Base-by-base conservation (phyloP, 2,888 invertebrate genomes). In the Melinaea marsaeus region DNA sequence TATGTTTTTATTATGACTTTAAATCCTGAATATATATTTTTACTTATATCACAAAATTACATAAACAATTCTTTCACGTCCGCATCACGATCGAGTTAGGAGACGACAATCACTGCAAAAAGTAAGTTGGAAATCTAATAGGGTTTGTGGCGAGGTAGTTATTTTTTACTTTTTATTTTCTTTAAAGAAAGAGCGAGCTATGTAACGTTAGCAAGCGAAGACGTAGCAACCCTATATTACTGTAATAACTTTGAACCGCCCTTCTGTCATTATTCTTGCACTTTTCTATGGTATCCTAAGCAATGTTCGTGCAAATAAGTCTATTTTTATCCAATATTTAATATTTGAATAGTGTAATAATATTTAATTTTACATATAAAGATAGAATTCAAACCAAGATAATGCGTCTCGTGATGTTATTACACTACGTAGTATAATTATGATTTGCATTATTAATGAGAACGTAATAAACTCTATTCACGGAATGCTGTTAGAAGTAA, bases 41-140 rank as follows among this genome's bases (percentile, higher is more conserved):
- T 35, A 32, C 22, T 32, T 51, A 32, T 80, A 82, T 82, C 80
- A 81, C 80, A 81, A 83, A 84, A 84, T 84, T 82, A 84, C 79
- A 83, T 83, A 81, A 83, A 84, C 84, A 84, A 85, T 86, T 86
- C 86, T 85, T 85, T 87, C 86, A 86, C 86, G 86, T 88, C 83
- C 82, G 81, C 84, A 84, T 86, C 81, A 84, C 85, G 84, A 84
- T 85, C 81, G 83, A 85, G 86, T 86, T 85, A 84, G 85, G 79
- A 80, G 85, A 85, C 83, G 83, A 86, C 85, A 85, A 83, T 81
- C 82, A 84, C 79, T 80, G 83, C 88, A 88, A 89, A 89, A 88
- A 90, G 83, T 85, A 82, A 87, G 79, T 84, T 85, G 83, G 83
- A 85, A 89, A 88, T 87, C 85, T 89, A 88, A 89, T 89, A 87